Percentiles rank a stretch among this genome's conserved stretches.
Evolutionary conservation across 2,113 vertebrate genomes (phyloP).

Genomic region (Oncorhynchus masou): DNA sequence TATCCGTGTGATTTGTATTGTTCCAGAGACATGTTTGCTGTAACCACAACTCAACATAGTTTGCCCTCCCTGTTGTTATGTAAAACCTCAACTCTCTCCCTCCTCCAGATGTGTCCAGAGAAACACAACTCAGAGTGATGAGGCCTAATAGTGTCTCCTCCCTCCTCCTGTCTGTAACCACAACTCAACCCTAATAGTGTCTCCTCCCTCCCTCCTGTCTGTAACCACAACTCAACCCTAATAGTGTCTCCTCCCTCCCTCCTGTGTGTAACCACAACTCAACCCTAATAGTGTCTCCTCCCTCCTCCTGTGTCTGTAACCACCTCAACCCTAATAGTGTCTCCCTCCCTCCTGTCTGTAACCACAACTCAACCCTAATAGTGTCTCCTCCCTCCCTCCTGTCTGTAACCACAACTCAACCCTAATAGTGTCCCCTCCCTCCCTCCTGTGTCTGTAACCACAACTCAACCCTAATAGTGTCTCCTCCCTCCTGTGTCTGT

Average conservation of each 20-base stretch:
- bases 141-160: constrained; percentile 76
- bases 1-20: too few relatives aligned
- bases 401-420: not conserved
- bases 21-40: too few relatives aligned
- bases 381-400: constrained; percentile 2
- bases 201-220: not conserved
- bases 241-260: not conserved
- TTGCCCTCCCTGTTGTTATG: not conserved
- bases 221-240: not conserved
- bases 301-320: not conserved
- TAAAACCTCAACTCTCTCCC: not conserved
- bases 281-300: not conserved
- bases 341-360: constrained; percentile 13
- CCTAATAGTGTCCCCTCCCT: too few relatives aligned
- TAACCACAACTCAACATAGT: too few relatives aligned
- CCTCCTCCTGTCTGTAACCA: not conserved
- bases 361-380: not conserved
- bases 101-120: constrained; percentile 79
- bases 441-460: too few relatives aligned
- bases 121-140: constrained; percentile 84
- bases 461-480: too few relatives aligned
- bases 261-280: not conserved
- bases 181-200: not conserved
- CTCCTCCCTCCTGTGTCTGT: too few relatives aligned
- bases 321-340: not conserved